Evolutionary conservation across 2,888 invertebrate genomes (phyloP).

Genomic region (Prenolepis imparis): DNA sequence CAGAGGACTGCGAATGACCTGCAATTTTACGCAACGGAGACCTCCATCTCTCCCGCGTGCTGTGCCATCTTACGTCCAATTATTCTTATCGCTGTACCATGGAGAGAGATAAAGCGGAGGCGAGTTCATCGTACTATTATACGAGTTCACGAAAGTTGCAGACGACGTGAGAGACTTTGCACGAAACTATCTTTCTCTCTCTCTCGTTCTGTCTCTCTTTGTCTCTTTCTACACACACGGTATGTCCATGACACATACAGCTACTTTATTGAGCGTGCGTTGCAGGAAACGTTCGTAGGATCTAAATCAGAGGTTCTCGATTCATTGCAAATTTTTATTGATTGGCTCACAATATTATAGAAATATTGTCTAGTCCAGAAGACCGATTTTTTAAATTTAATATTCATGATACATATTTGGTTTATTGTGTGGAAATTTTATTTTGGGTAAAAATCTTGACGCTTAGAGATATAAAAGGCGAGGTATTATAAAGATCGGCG

Average conservation of each 20-base stretch:
- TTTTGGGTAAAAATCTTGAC: neutral
- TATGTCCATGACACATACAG: conserved; percentile 29
- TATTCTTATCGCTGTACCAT: conserved; percentile 63
- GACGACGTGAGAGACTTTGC: conserved; percentile 40
- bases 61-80: conserved; percentile 47
- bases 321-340: neutral
- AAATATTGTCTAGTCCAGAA: neutral
- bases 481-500: neutral
- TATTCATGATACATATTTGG: neutral
- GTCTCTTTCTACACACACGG: neutral
- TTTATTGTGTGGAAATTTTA: neutral
- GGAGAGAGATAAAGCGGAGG: conserved; percentile 64
- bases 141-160: conserved; percentile 68
- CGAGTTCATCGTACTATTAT: conserved; percentile 72
- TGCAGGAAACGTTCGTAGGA: conserved; percentile 19
- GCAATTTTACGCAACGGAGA: conserved; percentile 55
- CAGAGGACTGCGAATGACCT: conserved; percentile 41
- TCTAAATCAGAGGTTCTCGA: conserved; percentile 26
- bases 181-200: conserved; percentile 19
- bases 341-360: neutral
- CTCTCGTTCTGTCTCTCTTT: neutral
- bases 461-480: neutral
- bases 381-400: neutral
- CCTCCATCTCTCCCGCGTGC: conserved; percentile 21
- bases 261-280: conserved; percentile 13